Conservation (phyloP, 1,140 invertebrate genomes). For the Pseudomyrmex pallidus region DNA sequence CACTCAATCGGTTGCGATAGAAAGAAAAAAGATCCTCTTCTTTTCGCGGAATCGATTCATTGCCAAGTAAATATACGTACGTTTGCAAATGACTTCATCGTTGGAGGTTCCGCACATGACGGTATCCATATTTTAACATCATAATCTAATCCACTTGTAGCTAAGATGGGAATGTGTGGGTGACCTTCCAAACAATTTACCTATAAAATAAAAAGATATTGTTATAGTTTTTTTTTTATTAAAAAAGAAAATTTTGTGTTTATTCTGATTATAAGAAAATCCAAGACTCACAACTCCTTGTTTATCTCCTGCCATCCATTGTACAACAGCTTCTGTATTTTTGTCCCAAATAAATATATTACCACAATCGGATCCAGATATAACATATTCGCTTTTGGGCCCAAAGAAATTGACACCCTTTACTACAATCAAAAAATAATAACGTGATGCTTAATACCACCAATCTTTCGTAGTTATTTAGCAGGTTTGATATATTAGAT, state of each 20-base stretch:
- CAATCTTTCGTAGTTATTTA: too few species aligned
- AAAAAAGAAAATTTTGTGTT: slow-evolving; percentile 17
- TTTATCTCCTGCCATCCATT: slow-evolving; percentile 94
- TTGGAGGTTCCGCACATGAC: slow-evolving; percentile 87
- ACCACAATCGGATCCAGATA: slow-evolving; percentile 98
- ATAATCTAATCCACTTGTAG: slow-evolving; percentile 95
- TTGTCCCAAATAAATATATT: slow-evolving; percentile 98
- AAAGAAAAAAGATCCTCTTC: too few species aligned
- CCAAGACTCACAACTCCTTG: slow-evolving; percentile 91
- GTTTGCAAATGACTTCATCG: slow-evolving; percentile 84
- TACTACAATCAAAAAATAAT: slow-evolving; percentile 85
- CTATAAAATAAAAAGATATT: slow-evolving; percentile 82
- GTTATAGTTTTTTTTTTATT: neutral
- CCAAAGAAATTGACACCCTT: slow-evolving; percentile 98
- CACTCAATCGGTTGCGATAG: too few species aligned
- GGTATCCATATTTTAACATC: slow-evolving; percentile 98
- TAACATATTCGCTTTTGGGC: slow-evolving; percentile 94
- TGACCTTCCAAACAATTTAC: slow-evolving; percentile 97
- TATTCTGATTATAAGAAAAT: slow-evolving; percentile 25
- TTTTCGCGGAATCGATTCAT: too few species aligned
- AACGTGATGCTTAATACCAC: slow-evolving; percentile 17
- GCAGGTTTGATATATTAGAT: too few species aligned
- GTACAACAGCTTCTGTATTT: slow-evolving; percentile 94
- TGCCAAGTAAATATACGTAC: slow-evolving; percentile 77
- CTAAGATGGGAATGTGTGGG: slow-evolving; percentile 93